Evolutionary conservation across 2,797 vertebrate species (phyloP).

Genomic region (Gobio occitaniae): DNA sequence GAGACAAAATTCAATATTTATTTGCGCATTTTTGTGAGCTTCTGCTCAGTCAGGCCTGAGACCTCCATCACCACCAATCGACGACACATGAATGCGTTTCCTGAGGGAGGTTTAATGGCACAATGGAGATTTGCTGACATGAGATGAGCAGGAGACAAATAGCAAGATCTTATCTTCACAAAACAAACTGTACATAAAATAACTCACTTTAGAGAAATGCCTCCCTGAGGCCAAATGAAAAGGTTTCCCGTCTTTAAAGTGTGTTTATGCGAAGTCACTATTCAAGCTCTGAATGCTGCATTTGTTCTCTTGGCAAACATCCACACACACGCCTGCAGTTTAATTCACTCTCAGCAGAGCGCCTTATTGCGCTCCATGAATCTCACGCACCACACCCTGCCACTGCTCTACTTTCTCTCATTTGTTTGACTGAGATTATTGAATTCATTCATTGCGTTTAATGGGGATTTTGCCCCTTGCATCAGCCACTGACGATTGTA

Average conservation of each 20-base stretch:
- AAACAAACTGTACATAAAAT: too few species aligned
- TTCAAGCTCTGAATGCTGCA: neutral
- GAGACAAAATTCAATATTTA: neutral
- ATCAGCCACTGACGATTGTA: too few species aligned
- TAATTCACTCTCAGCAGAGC: neutral
- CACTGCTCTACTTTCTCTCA: slow-evolving; percentile 30
- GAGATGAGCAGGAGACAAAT: neutral
- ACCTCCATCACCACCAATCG: neutral
- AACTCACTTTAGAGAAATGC: neutral
- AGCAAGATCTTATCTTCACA: neutral
- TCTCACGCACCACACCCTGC: slow-evolving; percentile 45
- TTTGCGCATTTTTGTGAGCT: neutral
- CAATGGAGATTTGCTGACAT: neutral
- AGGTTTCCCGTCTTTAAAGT: neutral
- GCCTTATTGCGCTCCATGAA: neutral
- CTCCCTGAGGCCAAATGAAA: neutral
- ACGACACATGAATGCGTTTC: neutral
- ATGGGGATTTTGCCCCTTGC: neutral
- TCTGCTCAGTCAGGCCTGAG: neutral
- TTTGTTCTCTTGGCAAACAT: neutral
- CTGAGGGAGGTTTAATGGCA: neutral
- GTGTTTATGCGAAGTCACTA: neutral
- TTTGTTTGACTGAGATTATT: neutral
- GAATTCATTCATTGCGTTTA: neutral
- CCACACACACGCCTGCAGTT: neutral